These are phyloP conservation scores for Chaetodon auriga DNA, from an alignment of 2,113 vertebrate species.

Conservation along the genomic window DNA sequence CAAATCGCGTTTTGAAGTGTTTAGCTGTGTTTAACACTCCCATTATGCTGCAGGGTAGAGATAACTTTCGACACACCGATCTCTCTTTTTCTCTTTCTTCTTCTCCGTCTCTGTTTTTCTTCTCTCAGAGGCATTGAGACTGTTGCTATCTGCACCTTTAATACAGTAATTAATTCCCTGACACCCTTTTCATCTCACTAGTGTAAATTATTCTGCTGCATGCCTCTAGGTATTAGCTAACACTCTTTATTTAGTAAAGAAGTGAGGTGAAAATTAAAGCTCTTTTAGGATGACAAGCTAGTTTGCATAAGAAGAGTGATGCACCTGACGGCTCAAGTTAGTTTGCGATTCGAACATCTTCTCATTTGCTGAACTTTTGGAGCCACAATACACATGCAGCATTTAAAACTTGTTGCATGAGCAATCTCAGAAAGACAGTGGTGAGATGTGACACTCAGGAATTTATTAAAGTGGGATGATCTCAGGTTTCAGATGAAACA, in stretches of 20 bases:
- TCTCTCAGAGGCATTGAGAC: conserved; percentile 61
- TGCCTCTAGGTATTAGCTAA: conserved; percentile 72
- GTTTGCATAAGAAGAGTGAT: conserved; percentile 40
- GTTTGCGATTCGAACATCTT: conserved; percentile 27
- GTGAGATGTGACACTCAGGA: background rate
- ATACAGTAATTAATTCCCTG: conserved; percentile 75
- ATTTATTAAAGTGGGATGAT: background rate
- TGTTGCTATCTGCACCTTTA: conserved; percentile 74
- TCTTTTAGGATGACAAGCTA: conserved; percentile 38
- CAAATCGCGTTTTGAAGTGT: conserved; percentile 68
- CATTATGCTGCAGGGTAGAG: conserved; percentile 67
- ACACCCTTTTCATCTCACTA: conserved; percentile 71
- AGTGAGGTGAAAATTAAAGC: conserved; percentile 73
- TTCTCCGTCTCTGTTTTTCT: conserved; percentile 42
- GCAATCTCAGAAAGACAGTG: background rate
- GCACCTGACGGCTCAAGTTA: conserved; percentile 19
- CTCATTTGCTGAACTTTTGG: conserved; percentile 25
- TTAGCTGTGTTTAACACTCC: conserved; percentile 74
- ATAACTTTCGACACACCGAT: conserved; percentile 72
- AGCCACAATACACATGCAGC: background rate
- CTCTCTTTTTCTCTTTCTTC: conserved; percentile 49
- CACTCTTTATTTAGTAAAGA: conserved; percentile 66
- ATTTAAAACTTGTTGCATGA: conserved; percentile 1
- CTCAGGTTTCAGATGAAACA: background rate
- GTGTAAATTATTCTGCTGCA: conserved; percentile 69